A percentile compares a stretch with the other conserved stretches of the same genome.
Conservation (phyloP, 2,888 invertebrate species). For the Salpingus planirostris region DNA sequence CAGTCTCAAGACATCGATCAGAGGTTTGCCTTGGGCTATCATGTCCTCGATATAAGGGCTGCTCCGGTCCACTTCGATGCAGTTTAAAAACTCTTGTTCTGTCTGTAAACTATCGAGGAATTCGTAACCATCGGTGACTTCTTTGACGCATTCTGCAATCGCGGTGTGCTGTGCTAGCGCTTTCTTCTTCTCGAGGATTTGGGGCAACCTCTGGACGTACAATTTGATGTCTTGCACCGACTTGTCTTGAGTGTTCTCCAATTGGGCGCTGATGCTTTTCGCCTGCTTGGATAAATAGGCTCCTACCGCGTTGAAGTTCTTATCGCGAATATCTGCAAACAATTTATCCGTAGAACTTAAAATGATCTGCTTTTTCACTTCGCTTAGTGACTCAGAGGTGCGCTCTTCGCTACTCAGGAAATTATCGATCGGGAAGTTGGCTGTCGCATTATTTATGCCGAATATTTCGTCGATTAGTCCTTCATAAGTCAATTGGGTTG, state of each 20-base stretch:
- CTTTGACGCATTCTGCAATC: constrained; percentile 89
- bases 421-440: constrained; percentile 76
- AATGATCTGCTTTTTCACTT: constrained; percentile 65
- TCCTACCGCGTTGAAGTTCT: constrained; percentile 88
- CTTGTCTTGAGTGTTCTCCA: constrained; percentile 80
- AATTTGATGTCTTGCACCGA: constrained; percentile 92
- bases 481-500: constrained; percentile 94
- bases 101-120: constrained; percentile 42
- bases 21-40: constrained; percentile 74
- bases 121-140: constrained; percentile 50
- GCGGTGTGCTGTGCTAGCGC: constrained; percentile 83
- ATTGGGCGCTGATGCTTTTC: constrained; percentile 73
- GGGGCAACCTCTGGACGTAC: constrained; percentile 83
- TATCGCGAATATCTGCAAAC: constrained; percentile 83
- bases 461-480: constrained; percentile 95
- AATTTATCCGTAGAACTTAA: constrained; percentile 85
- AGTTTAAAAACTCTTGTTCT: constrained; percentile 89
- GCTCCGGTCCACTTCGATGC: constrained; percentile 83
- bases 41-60: constrained; percentile 86
- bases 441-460: constrained; percentile 72
- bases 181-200: constrained; percentile 77
- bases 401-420: constrained; percentile 63
- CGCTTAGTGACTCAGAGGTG: constrained; percentile 47
- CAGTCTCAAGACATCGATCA: constrained; percentile 76
- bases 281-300: constrained; percentile 78